A percentile compares a stretch with the other conserved stretches of the same genome.
These are phyloP conservation scores for Leptogaster cylindrica DNA, from an alignment of 2,888 invertebrate genomes.

Conservation along the genomic window DNA sequence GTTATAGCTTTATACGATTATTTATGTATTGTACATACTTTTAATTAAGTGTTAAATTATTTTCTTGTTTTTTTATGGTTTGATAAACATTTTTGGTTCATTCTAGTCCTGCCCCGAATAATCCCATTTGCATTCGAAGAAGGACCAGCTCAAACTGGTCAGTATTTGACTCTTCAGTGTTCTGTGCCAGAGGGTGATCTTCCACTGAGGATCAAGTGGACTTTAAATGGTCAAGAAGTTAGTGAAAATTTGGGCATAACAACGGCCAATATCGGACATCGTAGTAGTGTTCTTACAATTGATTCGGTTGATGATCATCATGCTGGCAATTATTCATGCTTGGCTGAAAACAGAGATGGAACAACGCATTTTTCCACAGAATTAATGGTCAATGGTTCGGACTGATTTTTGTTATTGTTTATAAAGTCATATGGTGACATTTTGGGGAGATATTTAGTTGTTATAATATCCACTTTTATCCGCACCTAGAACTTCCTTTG, in stretches of 20 bases:
- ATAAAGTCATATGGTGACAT: not conserved
- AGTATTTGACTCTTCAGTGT: constrained; percentile 71
- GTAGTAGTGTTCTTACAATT: constrained; percentile 69
- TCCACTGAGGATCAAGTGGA: constrained; percentile 76
- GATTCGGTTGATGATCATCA: constrained; percentile 70
- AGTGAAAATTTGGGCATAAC: constrained; percentile 68
- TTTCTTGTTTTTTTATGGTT: constrained; percentile 20
- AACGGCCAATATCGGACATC: constrained; percentile 63
- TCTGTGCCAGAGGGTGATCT: constrained; percentile 78
- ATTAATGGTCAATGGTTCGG: constrained; percentile 76
- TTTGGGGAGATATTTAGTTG: not conserved
- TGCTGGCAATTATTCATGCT: constrained; percentile 78
- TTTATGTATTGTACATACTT: constrained; percentile 43
- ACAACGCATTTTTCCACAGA: constrained; percentile 71
- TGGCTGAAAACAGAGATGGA: constrained; percentile 76
- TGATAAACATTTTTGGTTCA: no score
- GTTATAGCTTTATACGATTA: constrained; percentile 60
- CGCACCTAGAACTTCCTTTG: constrained; percentile 39
- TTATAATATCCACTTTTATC: not conserved
- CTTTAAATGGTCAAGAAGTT: constrained; percentile 64
- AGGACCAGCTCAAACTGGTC: constrained; percentile 77
- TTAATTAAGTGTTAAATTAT: constrained; percentile 32
- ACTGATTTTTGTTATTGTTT: constrained; percentile 1
- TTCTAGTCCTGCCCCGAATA: constrained; percentile 82
- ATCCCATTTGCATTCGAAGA: constrained; percentile 81